These are phyloP conservation scores for Athalia cordata DNA, from an alignment of 2,888 invertebrate species.

Conservation along the genomic window DNA sequence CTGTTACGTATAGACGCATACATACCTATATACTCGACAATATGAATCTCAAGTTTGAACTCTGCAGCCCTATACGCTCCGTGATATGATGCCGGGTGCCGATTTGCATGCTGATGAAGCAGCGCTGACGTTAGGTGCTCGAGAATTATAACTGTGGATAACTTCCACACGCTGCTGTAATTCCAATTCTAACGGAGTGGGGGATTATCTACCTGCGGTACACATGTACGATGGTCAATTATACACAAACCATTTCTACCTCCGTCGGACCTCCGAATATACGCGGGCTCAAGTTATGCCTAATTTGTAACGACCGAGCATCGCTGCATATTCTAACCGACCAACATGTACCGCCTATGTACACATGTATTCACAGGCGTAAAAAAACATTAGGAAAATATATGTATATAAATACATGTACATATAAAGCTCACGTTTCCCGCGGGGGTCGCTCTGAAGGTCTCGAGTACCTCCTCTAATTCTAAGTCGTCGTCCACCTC, in stretches of 20 bases:
- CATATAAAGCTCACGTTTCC: conserved; percentile 29
- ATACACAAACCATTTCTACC: background rate
- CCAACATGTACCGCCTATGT: too few relatives aligned
- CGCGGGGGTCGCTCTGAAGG: conserved; percentile 2
- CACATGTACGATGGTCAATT: too few relatives aligned
- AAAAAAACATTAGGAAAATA: background rate
- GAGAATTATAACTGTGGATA: conserved; percentile 40
- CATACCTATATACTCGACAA: conserved; percentile 49
- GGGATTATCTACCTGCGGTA: background rate
- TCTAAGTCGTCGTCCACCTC: background rate
- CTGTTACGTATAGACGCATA: background rate
- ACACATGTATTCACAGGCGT: too few relatives aligned
- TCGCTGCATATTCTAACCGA: too few relatives aligned
- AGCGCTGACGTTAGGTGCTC: conserved; percentile 44
- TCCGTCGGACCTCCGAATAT: conserved; percentile 23
- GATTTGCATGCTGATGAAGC: conserved; percentile 61
- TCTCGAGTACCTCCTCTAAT: conserved; percentile 14
- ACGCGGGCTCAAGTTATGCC: too few relatives aligned
- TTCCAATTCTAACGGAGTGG: conserved; percentile 6
- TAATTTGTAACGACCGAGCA: too few relatives aligned
- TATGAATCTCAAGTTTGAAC: conserved; percentile 53
- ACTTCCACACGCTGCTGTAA: conserved; percentile 4
- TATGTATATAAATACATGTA: background rate
- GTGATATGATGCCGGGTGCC: conserved; percentile 26
- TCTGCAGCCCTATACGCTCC: conserved; percentile 33